Evolutionary conservation across 2,888 invertebrate species (phyloP), one percentile per base, ranked within the genome.

Genomic region (Heliconius sara): DNA sequence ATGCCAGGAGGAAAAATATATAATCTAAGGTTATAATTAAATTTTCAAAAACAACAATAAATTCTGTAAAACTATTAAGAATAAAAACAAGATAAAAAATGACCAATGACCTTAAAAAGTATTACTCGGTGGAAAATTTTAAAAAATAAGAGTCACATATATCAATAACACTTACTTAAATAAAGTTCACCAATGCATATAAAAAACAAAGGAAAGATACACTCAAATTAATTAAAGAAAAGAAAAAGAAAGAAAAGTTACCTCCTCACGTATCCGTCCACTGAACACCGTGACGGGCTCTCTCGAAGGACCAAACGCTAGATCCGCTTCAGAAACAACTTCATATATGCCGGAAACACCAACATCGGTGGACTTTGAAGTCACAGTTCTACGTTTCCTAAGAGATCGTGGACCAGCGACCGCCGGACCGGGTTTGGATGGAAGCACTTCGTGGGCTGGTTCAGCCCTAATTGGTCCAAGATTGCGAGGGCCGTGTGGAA

Each of bases 331-430:
- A 6, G 98, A 98, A 79, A 99, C 98, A 72, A 99, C 98, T 84
- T 98, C 98, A 91, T 98, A 98, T 34, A 98, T 96, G 0, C 98
- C 98, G 83, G 98, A 98, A 2, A 99, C 98, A 10, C 98, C 98
- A 1, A 98, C 98, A 88, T 98, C 98, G 3, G 98, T 97, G 83
- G 97, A 98, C 76, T 98, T 96, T 2, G 96, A 97, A 87, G 98
- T 96, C 7, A 98, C 96, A 63, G 96, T 95, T 74, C 97, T 95
- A 47, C 97, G 95, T 80, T 96, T 96, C 47, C 97, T 96, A 2
- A 95, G 82, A 3, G 94, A 94, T 82, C 96, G 95, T 22, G 96
- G 84, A 91, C 96, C 89, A 90, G 96, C 88, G 74, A 95, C 85
- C 86, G 96, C 86, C 13, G 96, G 96, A 76, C 96, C 96, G 39